These are phyloP conservation scores for Mycogona germanica DNA, from an alignment of 2,888 invertebrate genomes.

Conservation along the genomic window DNA sequence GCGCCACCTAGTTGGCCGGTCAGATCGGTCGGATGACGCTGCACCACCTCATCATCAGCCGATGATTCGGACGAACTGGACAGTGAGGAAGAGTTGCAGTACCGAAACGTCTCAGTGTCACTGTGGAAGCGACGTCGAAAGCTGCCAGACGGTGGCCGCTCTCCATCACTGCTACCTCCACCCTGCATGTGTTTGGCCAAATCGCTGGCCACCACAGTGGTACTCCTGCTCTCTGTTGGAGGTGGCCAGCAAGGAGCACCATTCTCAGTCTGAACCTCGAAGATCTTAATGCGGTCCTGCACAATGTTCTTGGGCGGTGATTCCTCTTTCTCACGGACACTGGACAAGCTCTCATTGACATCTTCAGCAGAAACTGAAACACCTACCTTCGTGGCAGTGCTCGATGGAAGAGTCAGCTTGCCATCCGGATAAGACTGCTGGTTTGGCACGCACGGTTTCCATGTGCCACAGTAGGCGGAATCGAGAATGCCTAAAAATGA, in stretches of 20 bases:
- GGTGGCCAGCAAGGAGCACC: background rate
- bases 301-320: constrained; percentile 29
- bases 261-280: constrained; percentile 20
- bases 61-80: background rate
- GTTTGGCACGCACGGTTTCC: background rate
- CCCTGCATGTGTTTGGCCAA: background rate
- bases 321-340: constrained; percentile 23
- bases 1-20: background rate
- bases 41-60: background rate
- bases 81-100: constrained; percentile 25
- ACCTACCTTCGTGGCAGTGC: constrained; percentile 9
- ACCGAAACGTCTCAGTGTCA: constrained; percentile 39
- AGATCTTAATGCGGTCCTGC: constrained; percentile 30
- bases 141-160: background rate
- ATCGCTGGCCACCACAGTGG: background rate
- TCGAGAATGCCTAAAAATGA: background rate
- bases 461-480: background rate
- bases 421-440: background rate
- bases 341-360: no score
- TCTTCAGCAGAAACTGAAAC: no score
- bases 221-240: background rate
- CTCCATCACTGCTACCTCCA: no score
- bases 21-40: background rate
- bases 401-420: background rate
- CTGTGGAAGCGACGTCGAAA: constrained; percentile 25